phyloP scores from a whole-genome alignment of 2,888 invertebrate species.

The Leptinotarsa rubiginosa region DNA sequence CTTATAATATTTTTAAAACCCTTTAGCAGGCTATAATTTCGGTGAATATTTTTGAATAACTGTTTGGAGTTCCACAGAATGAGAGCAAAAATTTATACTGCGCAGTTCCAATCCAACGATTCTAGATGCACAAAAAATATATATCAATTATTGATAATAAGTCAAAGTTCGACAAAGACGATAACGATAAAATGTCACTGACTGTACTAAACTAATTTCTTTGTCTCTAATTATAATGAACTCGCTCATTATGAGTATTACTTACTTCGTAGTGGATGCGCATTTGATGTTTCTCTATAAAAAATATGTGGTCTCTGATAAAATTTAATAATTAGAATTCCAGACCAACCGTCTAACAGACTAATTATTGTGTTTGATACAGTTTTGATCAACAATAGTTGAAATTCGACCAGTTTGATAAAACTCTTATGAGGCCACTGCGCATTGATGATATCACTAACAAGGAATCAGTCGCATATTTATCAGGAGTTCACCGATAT shows the following conservation, averaged over 20 bases:
- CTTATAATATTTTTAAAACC: no score
- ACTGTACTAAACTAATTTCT: constrained; percentile 20
- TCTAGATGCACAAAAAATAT: constrained; percentile 12
- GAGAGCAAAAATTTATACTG: not conserved
- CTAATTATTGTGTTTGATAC: not conserved
- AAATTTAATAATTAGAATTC: not conserved
- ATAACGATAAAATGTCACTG: constrained; percentile 25
- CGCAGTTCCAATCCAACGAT: constrained; percentile 1
- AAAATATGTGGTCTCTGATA: not conserved
- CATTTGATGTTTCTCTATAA: not conserved
- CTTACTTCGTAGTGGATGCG: no score
- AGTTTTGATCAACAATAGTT: not conserved
- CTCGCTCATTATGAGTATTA: not conserved
- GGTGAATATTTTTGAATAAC: not conserved
- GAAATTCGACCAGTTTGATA: not conserved
- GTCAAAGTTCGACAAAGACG: constrained; percentile 15
- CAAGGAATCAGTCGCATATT: not conserved
- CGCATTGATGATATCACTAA: not conserved
- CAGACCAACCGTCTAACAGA: not conserved
- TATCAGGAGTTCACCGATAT: not conserved
- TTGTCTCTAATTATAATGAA: constrained; percentile 19
- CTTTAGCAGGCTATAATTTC: not conserved
- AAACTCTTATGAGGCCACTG: not conserved
- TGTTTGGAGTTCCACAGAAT: not conserved
- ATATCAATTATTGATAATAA: constrained; percentile 18